Evolutionary conservation across 1,140 invertebrate species (phyloP).

Genomic region (Bombus sibiricus): DNA sequence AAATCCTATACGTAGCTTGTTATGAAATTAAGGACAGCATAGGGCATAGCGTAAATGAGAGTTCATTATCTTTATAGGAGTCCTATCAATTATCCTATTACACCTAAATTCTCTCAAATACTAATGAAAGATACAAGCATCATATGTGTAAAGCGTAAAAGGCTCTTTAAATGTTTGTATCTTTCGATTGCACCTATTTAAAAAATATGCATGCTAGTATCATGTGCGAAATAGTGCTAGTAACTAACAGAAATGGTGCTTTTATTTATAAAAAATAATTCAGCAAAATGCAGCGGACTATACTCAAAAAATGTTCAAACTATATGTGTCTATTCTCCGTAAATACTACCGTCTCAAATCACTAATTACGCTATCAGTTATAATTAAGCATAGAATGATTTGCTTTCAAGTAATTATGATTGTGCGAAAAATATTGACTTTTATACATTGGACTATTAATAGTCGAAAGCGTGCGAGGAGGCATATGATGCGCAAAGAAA

Average conservation of each 20-base stretch:
- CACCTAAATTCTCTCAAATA: slow-evolving; percentile 36
- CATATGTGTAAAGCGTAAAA: background rate
- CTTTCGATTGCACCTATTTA: background rate
- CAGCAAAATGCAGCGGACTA: background rate
- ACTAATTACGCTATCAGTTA: slow-evolving; percentile 14
- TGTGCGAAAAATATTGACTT: slow-evolving; percentile 8
- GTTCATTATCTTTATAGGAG: background rate
- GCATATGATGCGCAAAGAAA: slow-evolving; percentile 35
- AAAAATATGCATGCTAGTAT: slow-evolving; percentile 33
- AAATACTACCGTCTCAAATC: background rate
- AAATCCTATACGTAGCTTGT: background rate
- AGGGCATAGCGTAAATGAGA: slow-evolving; percentile 41
- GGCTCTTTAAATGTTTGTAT: slow-evolving; percentile 24
- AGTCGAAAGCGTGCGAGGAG: slow-evolving; percentile 35
- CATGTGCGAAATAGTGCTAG: slow-evolving; percentile 18
- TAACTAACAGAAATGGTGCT: slow-evolving; percentile 26
- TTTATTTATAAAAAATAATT: slow-evolving; percentile 13
- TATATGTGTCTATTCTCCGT: slow-evolving; percentile 8
- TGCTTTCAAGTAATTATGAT: background rate
- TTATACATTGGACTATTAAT: slow-evolving; percentile 15
- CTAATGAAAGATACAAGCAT: slow-evolving; percentile 35
- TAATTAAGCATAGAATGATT: slow-evolving; percentile 26
- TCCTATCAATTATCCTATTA: background rate
- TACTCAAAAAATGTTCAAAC: slow-evolving; percentile 15
- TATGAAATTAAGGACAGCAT: background rate